These are phyloP conservation scores for Nanorana parkeri DNA, from an alignment of 2,113 vertebrate species.

Conservation along the genomic window DNA sequence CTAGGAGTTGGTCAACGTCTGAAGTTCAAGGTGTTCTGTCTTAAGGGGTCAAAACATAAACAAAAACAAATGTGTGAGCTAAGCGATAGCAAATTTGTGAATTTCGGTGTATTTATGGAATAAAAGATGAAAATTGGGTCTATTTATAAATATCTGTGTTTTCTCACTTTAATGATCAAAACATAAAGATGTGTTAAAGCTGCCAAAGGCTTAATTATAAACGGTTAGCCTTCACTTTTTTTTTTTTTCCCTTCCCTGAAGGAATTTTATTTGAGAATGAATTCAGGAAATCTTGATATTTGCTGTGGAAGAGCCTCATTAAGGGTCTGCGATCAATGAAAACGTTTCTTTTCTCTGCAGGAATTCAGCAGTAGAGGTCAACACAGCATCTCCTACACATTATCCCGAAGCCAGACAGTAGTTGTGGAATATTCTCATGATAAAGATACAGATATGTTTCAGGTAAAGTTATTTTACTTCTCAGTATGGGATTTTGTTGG, in stretches of 20 bases:
- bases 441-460: conserved; percentile 98
- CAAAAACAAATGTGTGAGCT: too few relatives aligned
- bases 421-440: conserved; percentile 97
- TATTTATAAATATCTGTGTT: too few relatives aligned
- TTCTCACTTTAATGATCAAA: too few relatives aligned
- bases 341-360: conserved; percentile 71
- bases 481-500: too few relatives aligned
- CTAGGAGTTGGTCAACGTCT: too few relatives aligned
- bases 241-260: neutral
- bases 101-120: too few relatives aligned
- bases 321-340: conserved; percentile 15
- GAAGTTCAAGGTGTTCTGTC: too few relatives aligned
- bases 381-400: conserved; percentile 95
- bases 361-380: conserved; percentile 94
- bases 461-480: conserved; percentile 75
- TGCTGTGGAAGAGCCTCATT: conserved; percentile 3
- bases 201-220: neutral
- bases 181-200: too few relatives aligned
- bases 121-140: too few relatives aligned
- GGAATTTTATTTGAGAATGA: neutral
- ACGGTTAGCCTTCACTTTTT: neutral
- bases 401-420: conserved; percentile 95
- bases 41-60: too few relatives aligned
- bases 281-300: conserved; percentile 7
- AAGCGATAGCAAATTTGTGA: too few relatives aligned